These are phyloP conservation scores for Diarsia mendica DNA, from an alignment of 2,888 invertebrate genomes.

Conservation along the genomic window DNA sequence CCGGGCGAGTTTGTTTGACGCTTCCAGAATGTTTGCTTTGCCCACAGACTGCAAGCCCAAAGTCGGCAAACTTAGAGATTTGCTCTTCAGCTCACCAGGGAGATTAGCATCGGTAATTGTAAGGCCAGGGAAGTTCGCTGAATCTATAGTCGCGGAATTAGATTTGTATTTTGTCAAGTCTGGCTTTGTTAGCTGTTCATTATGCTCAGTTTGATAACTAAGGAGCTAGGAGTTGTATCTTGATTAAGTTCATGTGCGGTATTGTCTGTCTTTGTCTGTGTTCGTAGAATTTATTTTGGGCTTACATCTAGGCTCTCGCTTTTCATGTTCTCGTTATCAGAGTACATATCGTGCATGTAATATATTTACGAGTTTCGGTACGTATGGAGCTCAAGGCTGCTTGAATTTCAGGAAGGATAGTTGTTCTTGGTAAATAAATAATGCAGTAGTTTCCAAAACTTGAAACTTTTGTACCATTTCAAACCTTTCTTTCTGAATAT, in stretches of 20 bases:
- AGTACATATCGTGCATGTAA: slow-evolving; percentile 25
- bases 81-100: slow-evolving; percentile 72
- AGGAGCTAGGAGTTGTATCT: slow-evolving; percentile 54
- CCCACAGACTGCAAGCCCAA: slow-evolving; percentile 74
- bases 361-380: slow-evolving; percentile 28
- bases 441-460: not conserved
- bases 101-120: slow-evolving; percentile 82
- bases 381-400: not conserved
- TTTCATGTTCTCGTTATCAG: slow-evolving; percentile 42
- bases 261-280: slow-evolving; percentile 46
- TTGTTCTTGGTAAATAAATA: not conserved
- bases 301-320: slow-evolving; percentile 26
- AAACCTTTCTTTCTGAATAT: not conserved
- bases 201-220: slow-evolving; percentile 53
- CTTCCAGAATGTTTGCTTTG: slow-evolving; percentile 80
- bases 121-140: slow-evolving; percentile 73
- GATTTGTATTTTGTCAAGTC: slow-evolving; percentile 64
- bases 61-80: slow-evolving; percentile 79
- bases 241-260: slow-evolving; percentile 50
- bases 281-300: slow-evolving; percentile 39
- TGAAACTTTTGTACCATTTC: not conserved
- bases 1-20: slow-evolving; percentile 72
- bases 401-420: not conserved
- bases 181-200: slow-evolving; percentile 60
- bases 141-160: slow-evolving; percentile 66